Evolutionary conservation across 2,113 vertebrate species (phyloP).

Genomic region (Orthonyx spaldingii): DNA sequence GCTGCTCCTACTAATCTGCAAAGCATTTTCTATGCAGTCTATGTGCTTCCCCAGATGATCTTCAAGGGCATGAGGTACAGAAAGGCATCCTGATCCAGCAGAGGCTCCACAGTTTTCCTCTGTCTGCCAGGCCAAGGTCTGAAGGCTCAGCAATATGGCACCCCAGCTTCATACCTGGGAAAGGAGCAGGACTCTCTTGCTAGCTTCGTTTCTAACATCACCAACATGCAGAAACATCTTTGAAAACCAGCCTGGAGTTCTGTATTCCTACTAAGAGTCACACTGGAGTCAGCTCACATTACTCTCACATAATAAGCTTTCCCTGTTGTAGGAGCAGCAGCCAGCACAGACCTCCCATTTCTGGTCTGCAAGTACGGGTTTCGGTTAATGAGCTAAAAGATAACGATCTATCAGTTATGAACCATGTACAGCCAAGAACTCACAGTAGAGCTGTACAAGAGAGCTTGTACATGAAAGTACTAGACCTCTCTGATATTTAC

Average conservation of each 20-base stretch:
- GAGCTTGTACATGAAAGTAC: neutral
- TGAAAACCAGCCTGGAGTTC: neutral
- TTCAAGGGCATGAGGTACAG: neutral
- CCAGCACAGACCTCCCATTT: neutral
- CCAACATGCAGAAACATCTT: fast-evolving
- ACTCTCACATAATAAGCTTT: neutral
- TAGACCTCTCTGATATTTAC: neutral
- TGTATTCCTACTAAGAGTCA: neutral
- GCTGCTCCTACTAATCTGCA: neutral
- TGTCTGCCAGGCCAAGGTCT: neutral
- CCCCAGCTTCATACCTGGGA: neutral
- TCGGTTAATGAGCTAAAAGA: neutral
- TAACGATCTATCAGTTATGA: neutral
- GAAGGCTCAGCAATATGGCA: neutral
- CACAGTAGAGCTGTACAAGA: neutral
- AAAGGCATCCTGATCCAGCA: neutral
- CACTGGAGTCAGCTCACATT: neutral
- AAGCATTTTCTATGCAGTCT: neutral
- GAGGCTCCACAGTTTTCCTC: neutral
- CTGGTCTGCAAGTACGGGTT: neutral
- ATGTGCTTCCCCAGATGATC: neutral
- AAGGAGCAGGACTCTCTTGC: neutral
- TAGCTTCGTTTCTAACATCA: neutral
- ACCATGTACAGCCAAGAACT: neutral
- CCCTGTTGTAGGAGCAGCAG: neutral